These are phyloP conservation scores for Poecilobothrus nobilitatus DNA, from an alignment of 2,888 invertebrate genomes.

Conservation along the genomic window DNA sequence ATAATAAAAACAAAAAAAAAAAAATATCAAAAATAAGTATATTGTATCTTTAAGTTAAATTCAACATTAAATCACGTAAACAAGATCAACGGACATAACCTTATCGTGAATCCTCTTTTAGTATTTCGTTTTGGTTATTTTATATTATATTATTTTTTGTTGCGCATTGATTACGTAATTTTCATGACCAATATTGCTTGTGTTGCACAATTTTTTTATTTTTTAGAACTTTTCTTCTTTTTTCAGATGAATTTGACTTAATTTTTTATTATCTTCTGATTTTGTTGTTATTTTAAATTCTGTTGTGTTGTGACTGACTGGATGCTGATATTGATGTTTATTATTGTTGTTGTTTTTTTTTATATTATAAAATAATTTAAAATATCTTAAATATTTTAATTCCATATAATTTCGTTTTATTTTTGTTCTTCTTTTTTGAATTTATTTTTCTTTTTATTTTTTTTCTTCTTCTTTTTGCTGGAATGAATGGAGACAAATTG, in stretches of 20 bases:
- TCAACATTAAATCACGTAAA: conserved; percentile 3
- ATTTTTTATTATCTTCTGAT: background rate
- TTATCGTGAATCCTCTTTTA: too few species aligned
- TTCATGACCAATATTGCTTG: conserved; percentile 1
- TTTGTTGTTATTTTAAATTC: background rate
- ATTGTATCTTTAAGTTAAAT: background rate
- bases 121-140: too few species aligned
- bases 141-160: background rate
- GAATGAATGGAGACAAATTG: background rate
- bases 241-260: background rate
- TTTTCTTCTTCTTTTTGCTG: background rate
- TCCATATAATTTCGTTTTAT: background rate
- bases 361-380: background rate
- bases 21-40: too few species aligned
- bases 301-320: too few species aligned
- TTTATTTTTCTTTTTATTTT: background rate
- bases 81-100: background rate
- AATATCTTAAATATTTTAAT: background rate
- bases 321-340: background rate
- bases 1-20: too few species aligned
- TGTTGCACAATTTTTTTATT: background rate
- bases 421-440: too few species aligned
- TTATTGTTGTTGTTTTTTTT: background rate
- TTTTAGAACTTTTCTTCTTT: background rate
- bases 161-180: conserved; percentile 1